Conservation (phyloP, 2,797 vertebrate genomes). For the Halcyon badia region DNA sequence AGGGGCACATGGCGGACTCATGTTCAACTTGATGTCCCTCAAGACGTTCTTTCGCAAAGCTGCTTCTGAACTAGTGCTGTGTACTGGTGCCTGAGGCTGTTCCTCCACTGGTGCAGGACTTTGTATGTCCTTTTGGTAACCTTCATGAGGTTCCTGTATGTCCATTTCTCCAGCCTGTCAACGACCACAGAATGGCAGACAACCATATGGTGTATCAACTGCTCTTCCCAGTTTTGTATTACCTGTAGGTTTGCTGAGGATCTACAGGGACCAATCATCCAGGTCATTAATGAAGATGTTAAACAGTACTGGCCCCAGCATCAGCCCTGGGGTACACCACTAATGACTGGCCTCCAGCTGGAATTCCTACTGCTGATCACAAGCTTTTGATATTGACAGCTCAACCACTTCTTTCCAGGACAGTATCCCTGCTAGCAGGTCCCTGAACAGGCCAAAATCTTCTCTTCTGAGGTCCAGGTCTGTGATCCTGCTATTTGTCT, state of each 20-base stretch:
- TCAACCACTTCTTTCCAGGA: neutral
- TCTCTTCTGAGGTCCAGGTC: neutral
- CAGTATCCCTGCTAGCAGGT: neutral
- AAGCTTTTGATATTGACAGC: neutral
- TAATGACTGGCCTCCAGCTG: neutral
- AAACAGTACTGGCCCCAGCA: neutral
- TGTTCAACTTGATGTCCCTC: neutral
- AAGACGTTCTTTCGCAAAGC: neutral
- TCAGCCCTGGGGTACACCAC: neutral
- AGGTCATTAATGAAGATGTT: neutral
- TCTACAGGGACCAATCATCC: neutral
- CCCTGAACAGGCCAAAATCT: neutral
- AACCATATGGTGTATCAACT: neutral
- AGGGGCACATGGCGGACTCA: fast-evolving
- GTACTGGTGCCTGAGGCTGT: neutral
- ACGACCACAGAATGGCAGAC: neutral
- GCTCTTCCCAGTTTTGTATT: neutral
- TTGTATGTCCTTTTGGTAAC: neutral
- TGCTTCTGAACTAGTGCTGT: neutral
- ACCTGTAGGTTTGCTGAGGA: neutral
- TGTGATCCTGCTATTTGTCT: neutral
- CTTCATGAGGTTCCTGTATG: neutral
- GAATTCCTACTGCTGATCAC: neutral
- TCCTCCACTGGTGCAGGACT: neutral
- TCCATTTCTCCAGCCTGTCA: neutral